A percentile compares a stretch with the other conserved stretches of the same genome.
Conservation (phyloP, 2,888 invertebrate species). For the Erannis defoliaria region DNA sequence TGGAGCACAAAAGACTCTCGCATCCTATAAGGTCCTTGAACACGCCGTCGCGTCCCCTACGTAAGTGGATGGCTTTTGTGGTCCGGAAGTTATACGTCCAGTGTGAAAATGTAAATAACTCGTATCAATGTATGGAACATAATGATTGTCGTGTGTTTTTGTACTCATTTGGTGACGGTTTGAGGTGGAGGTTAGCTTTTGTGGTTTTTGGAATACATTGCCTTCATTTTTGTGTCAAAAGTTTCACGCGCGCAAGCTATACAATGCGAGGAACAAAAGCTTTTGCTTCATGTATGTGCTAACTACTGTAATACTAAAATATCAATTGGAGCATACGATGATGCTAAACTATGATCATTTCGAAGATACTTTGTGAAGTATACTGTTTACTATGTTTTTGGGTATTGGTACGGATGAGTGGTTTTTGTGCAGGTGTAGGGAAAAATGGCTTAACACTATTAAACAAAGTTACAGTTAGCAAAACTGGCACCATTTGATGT, state of each 20-base stretch:
- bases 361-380: neutral
- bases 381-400: neutral
- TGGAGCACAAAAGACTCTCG: constrained; percentile 80
- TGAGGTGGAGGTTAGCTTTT: constrained; percentile 46
- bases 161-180: constrained; percentile 33
- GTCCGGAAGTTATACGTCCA: constrained; percentile 34
- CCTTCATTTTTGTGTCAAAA: neutral
- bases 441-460: constrained; percentile 20
- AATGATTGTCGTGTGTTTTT: constrained; percentile 45
- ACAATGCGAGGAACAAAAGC: constrained; percentile 7
- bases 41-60: constrained; percentile 70
- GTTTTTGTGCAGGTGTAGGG: constrained; percentile 20
- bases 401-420: constrained; percentile 17
- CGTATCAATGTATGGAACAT: constrained; percentile 59
- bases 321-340: neutral
- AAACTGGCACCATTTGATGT: constrained; percentile 1
- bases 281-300: constrained; percentile 37
- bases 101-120: constrained; percentile 42
- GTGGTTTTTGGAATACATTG: constrained; percentile 13
- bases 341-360: neutral
- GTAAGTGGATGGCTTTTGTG: constrained; percentile 67
- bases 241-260: neutral
- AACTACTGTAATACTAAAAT: constrained; percentile 32
- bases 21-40: constrained; percentile 78
- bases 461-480: neutral